Evolutionary conservation across 1,140 invertebrate genomes (phyloP).

Genomic region (Lycorma delicatula): DNA sequence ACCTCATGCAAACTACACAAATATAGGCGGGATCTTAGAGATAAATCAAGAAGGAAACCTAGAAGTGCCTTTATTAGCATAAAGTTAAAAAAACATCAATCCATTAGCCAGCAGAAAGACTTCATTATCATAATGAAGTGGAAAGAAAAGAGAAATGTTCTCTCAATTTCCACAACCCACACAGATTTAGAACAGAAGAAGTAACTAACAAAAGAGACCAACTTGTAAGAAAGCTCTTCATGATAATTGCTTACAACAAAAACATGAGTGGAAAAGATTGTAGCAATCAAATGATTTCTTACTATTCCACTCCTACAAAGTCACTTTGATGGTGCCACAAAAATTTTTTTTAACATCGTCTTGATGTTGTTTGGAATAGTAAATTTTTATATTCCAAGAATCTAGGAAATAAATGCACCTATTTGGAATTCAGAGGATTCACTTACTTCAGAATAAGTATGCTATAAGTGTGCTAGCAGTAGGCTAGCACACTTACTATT

Average conservation of each 20-base stretch:
- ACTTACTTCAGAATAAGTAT: no score
- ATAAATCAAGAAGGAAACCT: conserved; percentile 26
- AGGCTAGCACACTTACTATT: no score
- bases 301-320: conserved; percentile 15
- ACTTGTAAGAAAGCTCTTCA: conserved; percentile 11
- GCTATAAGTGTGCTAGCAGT: no score
- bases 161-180: no score
- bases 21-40: conserved; percentile 21
- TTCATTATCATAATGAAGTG: conserved; percentile 26
- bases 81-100: conserved; percentile 23
- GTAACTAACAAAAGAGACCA: conserved; percentile 20
- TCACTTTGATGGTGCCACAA: conserved; percentile 16
- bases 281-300: conserved; percentile 15
- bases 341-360: no score
- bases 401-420: conserved; percentile 12
- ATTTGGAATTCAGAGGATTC: conserved; percentile 10
- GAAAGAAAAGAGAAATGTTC: conserved; percentile 29
- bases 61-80: conserved; percentile 16
- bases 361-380: conserved; percentile 12
- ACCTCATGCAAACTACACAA: conserved; percentile 21
- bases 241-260: conserved; percentile 20
- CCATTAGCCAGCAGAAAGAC: conserved; percentile 22
- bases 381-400: conserved; percentile 3
- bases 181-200: conserved; percentile 24
- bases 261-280: conserved; percentile 14